Evolutionary conservation across 2,797 vertebrate species (phyloP), one percentile per base, ranked within the genome.

Genomic region (Pseudopleuronectes americanus): DNA sequence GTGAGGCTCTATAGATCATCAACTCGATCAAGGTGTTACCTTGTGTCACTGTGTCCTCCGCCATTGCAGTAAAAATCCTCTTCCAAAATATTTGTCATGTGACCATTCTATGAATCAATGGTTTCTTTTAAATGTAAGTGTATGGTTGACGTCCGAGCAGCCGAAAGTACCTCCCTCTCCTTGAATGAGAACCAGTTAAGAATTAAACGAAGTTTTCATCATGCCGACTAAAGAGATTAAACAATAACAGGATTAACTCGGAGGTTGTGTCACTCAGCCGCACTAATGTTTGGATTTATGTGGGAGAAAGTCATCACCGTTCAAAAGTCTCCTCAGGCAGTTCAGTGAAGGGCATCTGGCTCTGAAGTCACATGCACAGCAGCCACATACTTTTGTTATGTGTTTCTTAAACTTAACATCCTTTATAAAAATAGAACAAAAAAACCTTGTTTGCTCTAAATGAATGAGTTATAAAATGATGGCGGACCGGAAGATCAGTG

Each of bases 191-290:
- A 69, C 8, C 48, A 51, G 74, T 81, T 59, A 83, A 62, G 47
- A 71, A 63, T 74, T 81, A 56, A 63, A 64, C 3, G 1, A 53
- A 38, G 31, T 9, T 12, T 55, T n/a, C 69, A 52, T n/a, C 21
- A 6, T 45, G 26, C 28, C 31, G 49, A 19, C 17, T 47, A 38
- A 54, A 53, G 21, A 61, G 69, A 74, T 85, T 73, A 74, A 84
- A 79, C n/a, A 75, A 77, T 80, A 81, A 76, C 73, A 13, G 0
- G 2, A 58, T 61, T 73, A 72, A 74, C 59, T 9, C 33, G 22
- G 26, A 56, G 19, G 19, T 24, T 36, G 3, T 38, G 33, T 33
- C 31, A 57, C 23, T 41, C 7, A n/a, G 26, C 17, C 2, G 3
- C 22, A 13, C 16, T n/a, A 10, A 33, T 3, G 47, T 62, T 6